These are phyloP conservation scores for Drosophila fuyamai DNA, from an alignment of 1,140 invertebrate genomes.

Conservation along the genomic window DNA sequence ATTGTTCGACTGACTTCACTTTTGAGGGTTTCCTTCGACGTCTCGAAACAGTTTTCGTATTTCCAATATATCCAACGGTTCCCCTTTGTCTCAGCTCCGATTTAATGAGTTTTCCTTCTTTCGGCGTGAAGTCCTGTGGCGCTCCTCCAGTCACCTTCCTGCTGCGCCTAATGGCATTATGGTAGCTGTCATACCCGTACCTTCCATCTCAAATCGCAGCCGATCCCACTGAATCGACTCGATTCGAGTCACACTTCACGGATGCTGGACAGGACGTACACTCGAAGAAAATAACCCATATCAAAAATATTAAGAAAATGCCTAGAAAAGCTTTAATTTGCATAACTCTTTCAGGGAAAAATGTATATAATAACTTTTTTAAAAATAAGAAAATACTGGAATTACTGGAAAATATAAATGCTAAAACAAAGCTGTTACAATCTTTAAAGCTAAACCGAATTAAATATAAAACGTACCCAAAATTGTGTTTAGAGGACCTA, in stretches of 20 bases:
- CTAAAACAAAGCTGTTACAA: no score
- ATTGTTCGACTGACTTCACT: slow-evolving; percentile 50
- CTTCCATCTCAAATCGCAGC: slow-evolving; percentile 29
- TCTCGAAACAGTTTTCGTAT: slow-evolving; percentile 60
- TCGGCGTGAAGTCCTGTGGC: slow-evolving; percentile 73
- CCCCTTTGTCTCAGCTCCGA: slow-evolving; percentile 56
- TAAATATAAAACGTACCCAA: no score
- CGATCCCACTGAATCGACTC: slow-evolving; percentile 28
- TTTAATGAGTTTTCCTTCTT: slow-evolving; percentile 74
- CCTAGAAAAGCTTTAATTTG: no score
- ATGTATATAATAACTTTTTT: no score
- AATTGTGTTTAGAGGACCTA: no score
- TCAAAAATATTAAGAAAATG: no score
- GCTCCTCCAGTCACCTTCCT: slow-evolving; percentile 48
- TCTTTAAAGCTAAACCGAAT: no score
- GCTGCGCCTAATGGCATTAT: slow-evolving; percentile 66
- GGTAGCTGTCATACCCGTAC: slow-evolving; percentile 65
- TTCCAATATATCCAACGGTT: slow-evolving; percentile 36
- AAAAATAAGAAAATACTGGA: no score
- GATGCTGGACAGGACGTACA: slow-evolving; percentile 22
- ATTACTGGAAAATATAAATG: no score
- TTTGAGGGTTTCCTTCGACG: slow-evolving; percentile 42
- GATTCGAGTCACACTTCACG: slow-evolving; percentile 60
- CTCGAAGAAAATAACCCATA: slow-evolving; percentile 4
- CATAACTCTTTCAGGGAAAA: no score